These are phyloP conservation scores for Tachina grossa DNA, from an alignment of 2,888 invertebrate genomes.

Conservation along the genomic window DNA sequence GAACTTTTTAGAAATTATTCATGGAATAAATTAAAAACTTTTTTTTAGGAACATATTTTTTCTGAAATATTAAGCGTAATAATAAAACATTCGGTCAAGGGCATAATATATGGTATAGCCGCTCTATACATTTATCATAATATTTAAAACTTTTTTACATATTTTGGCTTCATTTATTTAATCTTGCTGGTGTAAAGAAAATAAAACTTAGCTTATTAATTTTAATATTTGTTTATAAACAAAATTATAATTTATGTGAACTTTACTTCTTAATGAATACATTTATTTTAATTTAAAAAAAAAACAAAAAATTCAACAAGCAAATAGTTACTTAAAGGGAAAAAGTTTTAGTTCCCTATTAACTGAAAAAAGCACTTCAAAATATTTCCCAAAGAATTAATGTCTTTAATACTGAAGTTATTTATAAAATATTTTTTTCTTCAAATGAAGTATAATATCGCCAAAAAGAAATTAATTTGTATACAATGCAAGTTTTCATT, in stretches of 20 bases:
- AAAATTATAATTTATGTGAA: conserved; percentile 46
- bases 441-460: too few relatives aligned
- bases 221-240: conserved; percentile 2
- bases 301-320: conserved; percentile 18
- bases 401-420: too few relatives aligned
- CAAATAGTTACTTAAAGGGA: not conserved
- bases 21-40: too few relatives aligned
- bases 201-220: conserved; percentile 48
- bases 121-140: too few relatives aligned
- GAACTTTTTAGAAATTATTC: too few relatives aligned
- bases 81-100: too few relatives aligned
- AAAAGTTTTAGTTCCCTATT: not conserved
- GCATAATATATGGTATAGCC: too few relatives aligned
- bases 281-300: conserved; percentile 46
- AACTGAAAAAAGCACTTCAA: not conserved
- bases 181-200: not conserved
- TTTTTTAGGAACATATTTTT: too few relatives aligned
- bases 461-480: too few relatives aligned
- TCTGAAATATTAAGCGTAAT: too few relatives aligned
- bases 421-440: too few relatives aligned
- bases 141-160: too few relatives aligned
- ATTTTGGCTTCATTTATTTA: not conserved
- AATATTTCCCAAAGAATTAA: not conserved
- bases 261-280: conserved; percentile 53
- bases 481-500: not conserved